Evolutionary conservation across 2,888 invertebrate species (phyloP), one percentile per base, ranked within the genome.

Genomic region (Agrochola macilenta): DNA sequence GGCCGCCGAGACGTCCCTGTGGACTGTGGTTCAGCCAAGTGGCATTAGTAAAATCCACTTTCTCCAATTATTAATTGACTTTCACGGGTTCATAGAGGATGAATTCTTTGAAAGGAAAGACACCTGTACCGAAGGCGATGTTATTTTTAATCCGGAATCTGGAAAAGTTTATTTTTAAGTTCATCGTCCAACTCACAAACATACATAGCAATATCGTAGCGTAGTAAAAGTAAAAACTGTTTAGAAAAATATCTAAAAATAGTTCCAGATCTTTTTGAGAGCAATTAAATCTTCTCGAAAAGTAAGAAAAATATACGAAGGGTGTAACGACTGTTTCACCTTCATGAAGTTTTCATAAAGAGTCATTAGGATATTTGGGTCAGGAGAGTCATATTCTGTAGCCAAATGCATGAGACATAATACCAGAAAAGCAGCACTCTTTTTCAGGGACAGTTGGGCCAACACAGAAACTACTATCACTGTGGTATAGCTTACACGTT

Each of bases 261-360:
- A 81, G 11, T 66, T 68, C 14, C 58, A 73, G 49, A 76, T 66
- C 64, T 74, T 61, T 72, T 70, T 57, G 8, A 63, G 69, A 78
- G 43, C 39, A 63, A 69, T 68, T 77, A 61, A 79, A 79, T 72
- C 76, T 76, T 14, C 14, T n/a, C 0, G 57, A 73, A 69, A 74
- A 64, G 23, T 43, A 54, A 43, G 39, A 46, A 52, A 74, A 74
- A 30, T 58, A 72, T 54, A 8, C 4, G 14, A 5, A 66, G 17
- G 71, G 52, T 68, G 17, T 63, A 80, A 71, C 0, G 52, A 68
- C 61, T 63, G 23, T 2, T 65, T 70, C 23, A 43, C 66, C 80
- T 75, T 74, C 14, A 17, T 49, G 4, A 11, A 23, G 52, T 61
- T 54, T 57, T 35, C 20, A n/a, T 46, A n/a, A n/a, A 46, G 8